Evolutionary conservation across 2,113 vertebrate species (phyloP).

Genomic region (Corvus cornix): DNA sequence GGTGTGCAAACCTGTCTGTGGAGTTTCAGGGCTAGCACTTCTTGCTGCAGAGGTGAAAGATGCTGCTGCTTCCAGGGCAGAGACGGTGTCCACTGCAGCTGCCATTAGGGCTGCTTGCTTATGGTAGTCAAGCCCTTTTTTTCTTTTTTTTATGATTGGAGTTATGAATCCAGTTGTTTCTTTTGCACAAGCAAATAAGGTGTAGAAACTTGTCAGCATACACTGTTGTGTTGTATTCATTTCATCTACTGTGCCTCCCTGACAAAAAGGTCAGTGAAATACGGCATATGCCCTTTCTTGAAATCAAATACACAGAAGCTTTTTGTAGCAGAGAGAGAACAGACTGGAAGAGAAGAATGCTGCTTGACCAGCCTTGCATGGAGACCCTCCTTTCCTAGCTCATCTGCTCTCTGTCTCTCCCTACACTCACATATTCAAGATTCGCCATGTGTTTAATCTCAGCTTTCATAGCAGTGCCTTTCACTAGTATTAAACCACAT

Average conservation of each 20-base stretch:
- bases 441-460: background rate
- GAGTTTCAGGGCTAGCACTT: background rate
- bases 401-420: background rate
- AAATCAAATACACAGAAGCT: background rate
- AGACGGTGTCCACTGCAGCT: background rate
- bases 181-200: background rate
- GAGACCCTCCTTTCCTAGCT: background rate
- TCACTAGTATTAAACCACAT: background rate
- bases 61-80: background rate
- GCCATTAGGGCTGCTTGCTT: background rate
- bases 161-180: background rate
- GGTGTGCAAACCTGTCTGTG: background rate
- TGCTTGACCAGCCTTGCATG: background rate
- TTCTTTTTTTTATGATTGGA: background rate
- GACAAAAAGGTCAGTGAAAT: background rate
- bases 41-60: background rate
- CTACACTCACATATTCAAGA: background rate
- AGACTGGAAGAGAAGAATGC: background rate
- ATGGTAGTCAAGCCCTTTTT: accelerated
- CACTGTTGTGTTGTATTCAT: background rate
- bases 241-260: background rate
- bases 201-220: background rate
- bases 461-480: background rate
- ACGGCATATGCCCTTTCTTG: background rate
- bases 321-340: background rate